Base-by-base conservation (phyloP, 1,140 invertebrate species). In the Ctenoplectra terminalis region DNA sequence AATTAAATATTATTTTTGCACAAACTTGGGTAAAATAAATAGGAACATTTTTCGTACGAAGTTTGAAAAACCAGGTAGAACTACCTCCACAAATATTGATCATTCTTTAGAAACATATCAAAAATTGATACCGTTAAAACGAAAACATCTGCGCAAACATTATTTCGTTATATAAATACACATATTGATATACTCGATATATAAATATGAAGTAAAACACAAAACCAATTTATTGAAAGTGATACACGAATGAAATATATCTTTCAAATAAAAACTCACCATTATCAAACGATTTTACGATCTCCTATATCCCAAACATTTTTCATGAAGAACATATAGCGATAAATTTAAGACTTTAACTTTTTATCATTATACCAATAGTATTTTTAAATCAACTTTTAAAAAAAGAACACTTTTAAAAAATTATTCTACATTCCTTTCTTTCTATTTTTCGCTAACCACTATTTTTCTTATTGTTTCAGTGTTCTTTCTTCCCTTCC, bases 1-100 rank as follows among this genome's bases (percentile, higher is more conserved):
- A 75, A 1, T 40, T 67, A 54, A 40, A 37, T 52, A 66, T 76
- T 66, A 63, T n/a, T 66, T 31, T 76, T 76, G 46, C 37, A 73
- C 37, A 31, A 11, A 31, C 37, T 15, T 2, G 17, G 23, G 6
- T n/a, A 6, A 6, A 34, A 46, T 43, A 69, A 77, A 77, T 77
- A 70, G 75, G 75, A 77, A 77, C 75, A 67, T 70, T 43, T 77
- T 31, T 75, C n/a, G 23, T 11, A 23, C 5, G 46, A 29, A 56
- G 29, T 34, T 31, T 20, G 46, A 7, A 20, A n/a, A 20, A 15
- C 72, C 52, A 58, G 37, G 23, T 48, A 48, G 37, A 69, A 70
- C 15, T 46, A 34, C 48, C 52, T 56, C 23, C 4, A n/a, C 13
- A 5, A 54, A 31, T 9, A 31, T 43, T 29, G 6, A 64, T 50